Base-by-base conservation (phyloP, 2,888 invertebrate species). In the Monoplex corrugatus region DNA sequence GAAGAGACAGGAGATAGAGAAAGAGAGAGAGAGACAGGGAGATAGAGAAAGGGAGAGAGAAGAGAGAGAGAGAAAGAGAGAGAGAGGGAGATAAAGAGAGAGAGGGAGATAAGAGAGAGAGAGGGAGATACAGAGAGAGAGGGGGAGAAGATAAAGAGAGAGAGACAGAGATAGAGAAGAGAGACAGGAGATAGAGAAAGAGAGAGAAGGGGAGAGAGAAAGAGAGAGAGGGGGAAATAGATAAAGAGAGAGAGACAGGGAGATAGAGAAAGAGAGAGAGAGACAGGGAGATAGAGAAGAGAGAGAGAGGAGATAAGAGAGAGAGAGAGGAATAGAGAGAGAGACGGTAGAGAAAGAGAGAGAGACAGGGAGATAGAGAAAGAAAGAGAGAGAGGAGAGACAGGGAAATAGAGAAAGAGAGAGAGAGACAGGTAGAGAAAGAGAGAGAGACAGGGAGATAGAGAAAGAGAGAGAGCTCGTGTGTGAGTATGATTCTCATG, bases 131-230 rank as follows among this genome's bases (percentile, higher is more conserved):
- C 32, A 84, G 83, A 75, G 13, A 84, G 84, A 84, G 82, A 83
- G 63, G 83, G 83, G 68, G 63, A 83, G 44, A 84, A 68, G 40
- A n/a, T n/a, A n/a, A n/a, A n/a, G n/a, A n/a, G n/a, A 88, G 84
- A 84, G 28, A 45, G 45, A 45, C 10, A 40, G 68, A 23, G 23
- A 19, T 63, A 44, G 35, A 0, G 83, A 5, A 10, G 0, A 82
- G 80, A 88, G 38, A 38, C 5, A 88, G 82, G 38, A 13, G 75
- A 23, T n/a, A 57, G 32, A 82, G 43, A 35, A 23, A 6, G 32
- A 32, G 75, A 32, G 43, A 16, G 75, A 50, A 44, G 80, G 28
- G 44, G n/a, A 45, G 43, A 87, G 75, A 57, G 57, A 32, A 38
- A 45, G 87, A 82, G 28, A 68, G 32, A n/a, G 50, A 8, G 50